A percentile compares a stretch with the other conserved stretches of the same genome.
These are phyloP conservation scores for Cyrtodaria siliqua DNA, from an alignment of 2,888 invertebrate genomes.

Conservation along the genomic window DNA sequence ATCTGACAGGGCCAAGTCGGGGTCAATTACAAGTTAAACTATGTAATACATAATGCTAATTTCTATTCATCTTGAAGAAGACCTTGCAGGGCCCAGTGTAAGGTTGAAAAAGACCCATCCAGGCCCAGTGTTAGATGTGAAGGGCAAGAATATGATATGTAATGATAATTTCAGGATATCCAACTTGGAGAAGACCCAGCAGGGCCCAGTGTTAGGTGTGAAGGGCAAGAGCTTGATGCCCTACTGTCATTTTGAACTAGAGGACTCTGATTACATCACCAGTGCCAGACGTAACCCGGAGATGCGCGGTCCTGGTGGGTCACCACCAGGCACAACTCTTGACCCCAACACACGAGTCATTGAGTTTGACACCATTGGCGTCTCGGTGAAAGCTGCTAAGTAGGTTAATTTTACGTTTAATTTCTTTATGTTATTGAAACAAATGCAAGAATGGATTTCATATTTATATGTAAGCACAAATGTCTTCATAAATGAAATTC, in stretches of 20 bases:
- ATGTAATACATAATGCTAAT: no score
- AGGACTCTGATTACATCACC: constrained; percentile 89
- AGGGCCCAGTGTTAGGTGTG: constrained; percentile 85
- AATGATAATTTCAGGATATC: constrained; percentile 82
- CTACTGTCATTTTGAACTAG: constrained; percentile 90
- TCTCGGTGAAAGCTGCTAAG: constrained; percentile 86
- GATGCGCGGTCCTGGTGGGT: constrained; percentile 82
- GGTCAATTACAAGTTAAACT: no score
- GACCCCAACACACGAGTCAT: constrained; percentile 88
- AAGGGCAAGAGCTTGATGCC: constrained; percentile 89
- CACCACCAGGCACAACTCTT: constrained; percentile 83
- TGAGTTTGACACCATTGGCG: constrained; percentile 90
- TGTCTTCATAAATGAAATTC: no score
- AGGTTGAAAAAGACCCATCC: constrained; percentile 80
- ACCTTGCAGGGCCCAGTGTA: no score
- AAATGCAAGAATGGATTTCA: no score
- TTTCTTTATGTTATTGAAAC: no score
- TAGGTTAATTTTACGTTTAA: constrained; percentile 68
- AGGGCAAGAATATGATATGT: constrained; percentile 89
- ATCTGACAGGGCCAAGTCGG: no score
- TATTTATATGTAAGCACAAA: no score
- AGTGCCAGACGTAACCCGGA: constrained; percentile 84
- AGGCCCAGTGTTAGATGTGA: constrained; percentile 85
- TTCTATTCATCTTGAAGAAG: no score
- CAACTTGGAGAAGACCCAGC: constrained; percentile 81